Evolutionary conservation across 1,140 invertebrate species (phyloP).

Genomic region (Conus ventricosus): DNA sequence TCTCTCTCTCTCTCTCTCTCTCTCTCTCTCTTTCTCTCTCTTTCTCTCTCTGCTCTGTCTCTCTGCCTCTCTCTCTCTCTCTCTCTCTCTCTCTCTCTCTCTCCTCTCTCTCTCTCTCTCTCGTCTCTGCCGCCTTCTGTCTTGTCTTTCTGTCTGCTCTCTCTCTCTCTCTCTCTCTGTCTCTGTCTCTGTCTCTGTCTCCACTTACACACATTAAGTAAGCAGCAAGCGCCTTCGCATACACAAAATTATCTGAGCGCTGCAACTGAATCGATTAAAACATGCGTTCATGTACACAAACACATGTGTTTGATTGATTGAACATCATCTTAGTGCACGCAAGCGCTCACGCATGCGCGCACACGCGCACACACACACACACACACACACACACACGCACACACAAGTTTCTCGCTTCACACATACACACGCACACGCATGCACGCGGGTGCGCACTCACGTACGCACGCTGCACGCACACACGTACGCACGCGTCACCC

Average conservation of each 20-base stretch:
- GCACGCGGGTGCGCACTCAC: neutral
- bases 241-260: no score
- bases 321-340: neutral
- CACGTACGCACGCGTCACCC: no score
- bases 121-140: neutral
- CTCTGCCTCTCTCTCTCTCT: neutral
- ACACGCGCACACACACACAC: slow-evolving; percentile 5
- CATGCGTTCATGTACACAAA: no score
- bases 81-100: neutral
- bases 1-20: neutral
- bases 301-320: no score
- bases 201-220: no score
- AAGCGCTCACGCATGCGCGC: neutral
- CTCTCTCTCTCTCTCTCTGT: neutral
- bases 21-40: neutral
- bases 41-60: neutral
- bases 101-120: neutral
- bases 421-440: neutral
- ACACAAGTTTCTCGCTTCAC: no score
- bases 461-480: no score
- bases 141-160: neutral
- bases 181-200: no score
- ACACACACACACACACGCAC: neutral
- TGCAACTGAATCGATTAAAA: no score
- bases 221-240: neutral